Evolutionary conservation across 2,113 vertebrate genomes (phyloP).

Genomic region (Macroglossus sobrinus): DNA sequence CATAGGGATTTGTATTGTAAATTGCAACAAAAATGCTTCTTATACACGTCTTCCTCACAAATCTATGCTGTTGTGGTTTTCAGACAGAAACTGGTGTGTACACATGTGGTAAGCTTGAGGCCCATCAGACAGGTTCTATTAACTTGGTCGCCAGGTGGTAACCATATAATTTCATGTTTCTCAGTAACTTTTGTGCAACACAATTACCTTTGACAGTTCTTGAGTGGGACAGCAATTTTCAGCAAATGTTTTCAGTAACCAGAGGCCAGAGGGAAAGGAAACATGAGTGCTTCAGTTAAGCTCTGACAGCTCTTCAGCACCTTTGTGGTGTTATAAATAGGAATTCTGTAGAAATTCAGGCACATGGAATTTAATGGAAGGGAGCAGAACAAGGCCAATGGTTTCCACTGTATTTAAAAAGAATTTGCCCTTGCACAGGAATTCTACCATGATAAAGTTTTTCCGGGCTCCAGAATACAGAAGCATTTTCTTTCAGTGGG

Average conservation of each 20-base stretch:
- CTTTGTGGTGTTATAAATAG: constrained; percentile 48
- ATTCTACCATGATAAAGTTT: neutral
- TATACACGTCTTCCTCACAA: constrained; percentile 51
- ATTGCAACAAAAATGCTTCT: constrained; percentile 63
- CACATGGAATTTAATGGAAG: constrained; percentile 25
- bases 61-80: constrained; percentile 35
- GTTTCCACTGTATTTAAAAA: constrained; percentile 40
- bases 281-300: constrained; percentile 45
- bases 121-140: constrained; percentile 64
- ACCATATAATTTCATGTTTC: constrained; percentile 73
- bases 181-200: constrained; percentile 63
- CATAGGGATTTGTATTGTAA: constrained; percentile 68
- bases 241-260: constrained; percentile 77
- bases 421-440: neutral
- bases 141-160: constrained; percentile 71
- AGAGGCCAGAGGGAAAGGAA: constrained; percentile 69
- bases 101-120: constrained; percentile 51
- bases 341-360: constrained; percentile 42
- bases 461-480: neutral
- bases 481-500: neutral
- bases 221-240: constrained; percentile 75
- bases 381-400: neutral
- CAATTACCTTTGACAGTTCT: constrained; percentile 77
- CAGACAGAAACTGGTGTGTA: constrained; percentile 24
- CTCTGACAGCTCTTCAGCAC: constrained; percentile 68